Evolutionary conservation across 23 tunicate genomes (phyloP), one percentile per base, ranked within the genome.

Genomic region (Trididemnum clinides): DNA sequence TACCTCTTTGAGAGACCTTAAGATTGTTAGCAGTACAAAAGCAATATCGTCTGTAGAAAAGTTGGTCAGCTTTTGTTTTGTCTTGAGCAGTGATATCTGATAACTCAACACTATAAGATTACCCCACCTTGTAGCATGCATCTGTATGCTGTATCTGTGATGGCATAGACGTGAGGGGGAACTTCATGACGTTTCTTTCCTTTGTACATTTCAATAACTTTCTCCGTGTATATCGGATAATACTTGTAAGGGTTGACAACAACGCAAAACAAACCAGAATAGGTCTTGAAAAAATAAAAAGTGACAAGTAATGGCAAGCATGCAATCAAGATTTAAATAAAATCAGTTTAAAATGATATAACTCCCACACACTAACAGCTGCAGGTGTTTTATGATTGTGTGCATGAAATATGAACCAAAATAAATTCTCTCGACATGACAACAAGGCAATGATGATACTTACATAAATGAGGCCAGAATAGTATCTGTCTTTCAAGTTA

Each of bases 131-230:
- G 99, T 21, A 97, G 84, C 99, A 97, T 97, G 86, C 97, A 93
- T 39, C 99, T 76, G 89, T 97, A 97, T 26, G 99, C 97, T 39
- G 95, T 88, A 76, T 97, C 99, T 35, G 99, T 92, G 84, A 97
- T 97, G 58, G 99, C 99, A 64, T 88, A 97, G 2, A 97, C 99
- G 71, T 97, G 99, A 34, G 99, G 99, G 4, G 99, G 99, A 28
- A 97, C 90, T 57, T 97, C 99, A 64, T 97, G 99, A 0, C 99
- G 89, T 51, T 97, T 97, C 64, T 82, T 85, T 33, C 99, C 99
- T 81, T 97, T 97, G 99, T 97, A 97, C 88, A 97, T 72, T 25
- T 97, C 99, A 22, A 97, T 86, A 36, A 92, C 99, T 72, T 97
- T 97, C 35, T 97, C 99, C 23, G 99, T 92, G 88, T 97, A 97